Base-by-base conservation (phyloP, 2,888 invertebrate species). In the Willowsia nigromaculata region DNA sequence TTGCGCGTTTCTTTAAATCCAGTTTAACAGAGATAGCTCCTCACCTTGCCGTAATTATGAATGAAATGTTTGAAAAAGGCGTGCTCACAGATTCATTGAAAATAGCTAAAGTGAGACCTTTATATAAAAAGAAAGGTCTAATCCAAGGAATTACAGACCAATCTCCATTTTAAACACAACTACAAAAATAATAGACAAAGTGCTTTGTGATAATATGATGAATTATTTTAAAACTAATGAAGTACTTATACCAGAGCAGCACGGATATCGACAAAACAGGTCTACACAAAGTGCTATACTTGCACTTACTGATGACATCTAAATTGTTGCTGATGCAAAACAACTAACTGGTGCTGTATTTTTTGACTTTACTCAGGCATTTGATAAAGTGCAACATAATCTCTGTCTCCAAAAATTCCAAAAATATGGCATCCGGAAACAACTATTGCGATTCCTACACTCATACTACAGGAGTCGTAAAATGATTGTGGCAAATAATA, bases 391-490 rank as follows among this genome's bases (percentile, higher is more conserved):
- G 3, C 11, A 43, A 22, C 59, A 68, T 37, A 11, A 68, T 15
- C 5, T 43, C 1, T 25, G 18, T 11, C 2, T 71, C 1, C 37
- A 30, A 37, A 76, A 82, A 33, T 43, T 62, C n/a, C 18, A 53
- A 0, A 22, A 40, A 13, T 30, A 50, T 13, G 83, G 83, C 2
- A 47, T 88, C 4, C 22, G 37, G 0, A 27, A 62, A n/a, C 1
- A 81, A 13, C 25, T 81, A 18, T 9, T 68, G 5, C 7, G 18
- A 9, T 53, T 47, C 1, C 47, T 88, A 11, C 13, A 22, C n/a
- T 81, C 88, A 7, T 88, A 88, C 40, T 88, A 78, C 68, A 56
- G 18, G 0, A 53, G 82, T 27, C 0, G 82, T 11, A 88, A 71
- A 40, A 59, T 88, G 2, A 59, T 50, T 13, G 88, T 88, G 7